Conservation (phyloP, 2,797 vertebrate species). For the Sebastes variabilis region DNA sequence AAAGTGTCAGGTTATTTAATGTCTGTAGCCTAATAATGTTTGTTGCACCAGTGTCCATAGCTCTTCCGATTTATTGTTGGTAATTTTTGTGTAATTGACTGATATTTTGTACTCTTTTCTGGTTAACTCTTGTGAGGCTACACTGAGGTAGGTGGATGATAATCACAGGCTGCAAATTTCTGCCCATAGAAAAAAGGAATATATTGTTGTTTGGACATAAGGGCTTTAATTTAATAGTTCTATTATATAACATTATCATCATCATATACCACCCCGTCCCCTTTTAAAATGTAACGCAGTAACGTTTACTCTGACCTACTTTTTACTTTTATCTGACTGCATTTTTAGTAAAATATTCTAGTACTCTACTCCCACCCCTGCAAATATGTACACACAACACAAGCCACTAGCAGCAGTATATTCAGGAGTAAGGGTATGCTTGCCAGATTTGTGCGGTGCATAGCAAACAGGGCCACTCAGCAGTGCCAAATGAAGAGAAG, state of each 20-base stretch:
- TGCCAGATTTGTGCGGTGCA: conserved; percentile 49
- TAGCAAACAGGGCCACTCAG: conserved; percentile 51
- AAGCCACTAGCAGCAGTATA: conserved; percentile 12
- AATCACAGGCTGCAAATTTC: neutral
- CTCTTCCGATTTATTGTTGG: neutral
- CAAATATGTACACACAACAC: conserved; percentile 11
- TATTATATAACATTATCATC: neutral
- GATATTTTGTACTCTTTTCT: neutral
- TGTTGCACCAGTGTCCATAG: neutral
- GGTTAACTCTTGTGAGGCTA: neutral
- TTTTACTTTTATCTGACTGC: neutral
- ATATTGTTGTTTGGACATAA: neutral
- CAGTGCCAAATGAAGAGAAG: conserved; percentile 41
- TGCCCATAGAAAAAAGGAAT: neutral
- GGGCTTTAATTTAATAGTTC: neutral
- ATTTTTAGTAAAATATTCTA: neutral
- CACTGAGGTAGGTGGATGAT: neutral
- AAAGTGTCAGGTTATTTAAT: neutral
- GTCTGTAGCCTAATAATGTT: neutral
- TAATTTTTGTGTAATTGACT: neutral
- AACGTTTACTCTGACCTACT: neutral
- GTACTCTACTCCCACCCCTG: neutral
- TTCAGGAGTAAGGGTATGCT: conserved; percentile 20
- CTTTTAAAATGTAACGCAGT: neutral
- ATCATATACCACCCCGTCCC: neutral